Evolutionary conservation across 2,888 invertebrate species (phyloP).

Genomic region (Eupithecia exiguata): DNA sequence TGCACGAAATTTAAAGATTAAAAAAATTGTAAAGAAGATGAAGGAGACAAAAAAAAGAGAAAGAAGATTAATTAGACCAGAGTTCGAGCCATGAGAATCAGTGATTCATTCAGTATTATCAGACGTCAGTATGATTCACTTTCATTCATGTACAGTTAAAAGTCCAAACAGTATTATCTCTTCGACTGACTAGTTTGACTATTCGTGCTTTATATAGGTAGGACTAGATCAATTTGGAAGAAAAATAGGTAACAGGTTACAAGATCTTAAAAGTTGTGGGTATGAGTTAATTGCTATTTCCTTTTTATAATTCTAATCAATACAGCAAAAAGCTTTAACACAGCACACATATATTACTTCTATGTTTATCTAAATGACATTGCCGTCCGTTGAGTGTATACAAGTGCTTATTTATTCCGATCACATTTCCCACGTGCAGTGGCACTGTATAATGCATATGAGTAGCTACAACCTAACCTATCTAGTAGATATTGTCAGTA

Average conservation of each 20-base stretch:
- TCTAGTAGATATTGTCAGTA: slow-evolving; percentile 8
- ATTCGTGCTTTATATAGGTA: neutral
- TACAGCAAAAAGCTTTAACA: neutral
- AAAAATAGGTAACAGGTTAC: neutral
- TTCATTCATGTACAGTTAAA: slow-evolving; percentile 25
- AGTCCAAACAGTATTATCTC: slow-evolving; percentile 2
- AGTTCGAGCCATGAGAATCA: neutral
- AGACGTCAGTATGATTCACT: slow-evolving; percentile 37
- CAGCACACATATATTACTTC: neutral
- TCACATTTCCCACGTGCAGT: slow-evolving; percentile 69
- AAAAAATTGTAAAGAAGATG: neutral
- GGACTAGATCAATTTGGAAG: neutral
- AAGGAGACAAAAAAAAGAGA: neutral
- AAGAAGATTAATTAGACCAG: neutral
- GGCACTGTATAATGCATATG: slow-evolving; percentile 50
- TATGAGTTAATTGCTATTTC: neutral
- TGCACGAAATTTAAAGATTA: neutral
- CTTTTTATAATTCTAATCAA: neutral
- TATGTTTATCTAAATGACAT: slow-evolving; percentile 51
- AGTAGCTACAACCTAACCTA: slow-evolving; percentile 53
- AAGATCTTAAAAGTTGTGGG: neutral
- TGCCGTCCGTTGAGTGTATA: slow-evolving; percentile 52
- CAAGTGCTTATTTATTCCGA: slow-evolving; percentile 61
- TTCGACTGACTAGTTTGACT: neutral
- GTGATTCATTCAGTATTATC: slow-evolving; percentile 20